Evolutionary conservation across 2,797 vertebrate species (phyloP).

Genomic region (Oryzias dopingdopingensis): DNA sequence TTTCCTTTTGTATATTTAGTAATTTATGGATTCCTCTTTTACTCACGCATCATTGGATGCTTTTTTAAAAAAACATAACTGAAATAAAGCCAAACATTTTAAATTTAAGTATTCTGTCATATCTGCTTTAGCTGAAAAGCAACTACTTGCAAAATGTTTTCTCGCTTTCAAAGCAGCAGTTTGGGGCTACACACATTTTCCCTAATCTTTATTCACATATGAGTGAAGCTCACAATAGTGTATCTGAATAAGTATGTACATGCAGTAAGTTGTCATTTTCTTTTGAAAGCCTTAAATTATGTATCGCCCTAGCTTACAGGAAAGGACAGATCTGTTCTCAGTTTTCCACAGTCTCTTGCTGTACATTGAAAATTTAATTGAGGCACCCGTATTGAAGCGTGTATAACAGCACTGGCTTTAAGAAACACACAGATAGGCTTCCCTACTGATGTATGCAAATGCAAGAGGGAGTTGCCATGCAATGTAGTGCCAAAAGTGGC

Average conservation of each 20-base stretch:
- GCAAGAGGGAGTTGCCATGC: constrained; percentile 4
- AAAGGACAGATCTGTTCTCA: constrained; percentile 12
- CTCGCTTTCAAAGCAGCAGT: too few relatives aligned
- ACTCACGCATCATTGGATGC: background rate
- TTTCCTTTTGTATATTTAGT: background rate
- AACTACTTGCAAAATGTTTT: too few relatives aligned
- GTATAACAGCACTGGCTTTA: constrained; percentile 43
- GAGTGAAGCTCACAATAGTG: background rate
- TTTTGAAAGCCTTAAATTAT: constrained; percentile 15
- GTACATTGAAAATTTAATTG: constrained; percentile 51
- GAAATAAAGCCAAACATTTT: too few relatives aligned
- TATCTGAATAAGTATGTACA: constrained; percentile 3
- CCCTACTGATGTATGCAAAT: constrained; percentile 26
- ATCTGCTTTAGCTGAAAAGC: too few relatives aligned
- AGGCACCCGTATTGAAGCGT: constrained; percentile 39
- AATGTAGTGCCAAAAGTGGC: background rate
- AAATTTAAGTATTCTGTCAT: too few relatives aligned
- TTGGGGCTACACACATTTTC: too few relatives aligned
- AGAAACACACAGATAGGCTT: constrained; percentile 34
- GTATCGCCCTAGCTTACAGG: constrained; percentile 11
- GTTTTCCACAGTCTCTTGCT: constrained; percentile 20
- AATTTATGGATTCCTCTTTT: background rate
- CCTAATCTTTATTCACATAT: background rate
- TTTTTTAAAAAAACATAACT: too few relatives aligned
- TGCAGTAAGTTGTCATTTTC: background rate